A percentile compares a stretch with the other conserved stretches of the same genome.
These are phyloP conservation scores for Rapana venosa DNA, from an alignment of 2,888 invertebrate species.

Conservation along the genomic window DNA sequence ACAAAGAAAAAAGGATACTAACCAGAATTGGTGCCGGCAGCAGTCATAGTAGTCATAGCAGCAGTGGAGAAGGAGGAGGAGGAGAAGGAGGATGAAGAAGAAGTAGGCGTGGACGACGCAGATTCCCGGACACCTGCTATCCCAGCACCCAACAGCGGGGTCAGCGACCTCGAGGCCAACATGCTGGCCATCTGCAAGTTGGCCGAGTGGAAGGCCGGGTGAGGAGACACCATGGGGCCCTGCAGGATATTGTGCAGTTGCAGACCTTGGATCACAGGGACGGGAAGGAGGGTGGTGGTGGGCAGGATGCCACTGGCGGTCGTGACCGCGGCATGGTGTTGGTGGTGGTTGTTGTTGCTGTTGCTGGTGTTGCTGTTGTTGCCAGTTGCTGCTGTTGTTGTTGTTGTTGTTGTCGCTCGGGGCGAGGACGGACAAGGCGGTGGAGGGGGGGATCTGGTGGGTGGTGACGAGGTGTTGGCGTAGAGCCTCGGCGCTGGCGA, in stretches of 20 bases:
- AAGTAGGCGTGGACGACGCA: no score
- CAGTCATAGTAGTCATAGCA: background rate
- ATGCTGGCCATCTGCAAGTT: conserved; percentile 24
- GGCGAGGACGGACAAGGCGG: conserved; percentile 9
- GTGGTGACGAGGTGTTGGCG: background rate
- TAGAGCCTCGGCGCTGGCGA: background rate
- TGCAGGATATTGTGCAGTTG: background rate
- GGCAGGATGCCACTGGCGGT: no score
- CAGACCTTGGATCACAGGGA: background rate
- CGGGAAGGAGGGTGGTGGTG: background rate
- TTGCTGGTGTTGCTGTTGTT: background rate
- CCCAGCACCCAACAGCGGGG: background rate
- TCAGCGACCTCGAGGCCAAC: background rate
- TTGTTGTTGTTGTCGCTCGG: conserved; percentile 47
- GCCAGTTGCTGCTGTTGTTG: background rate
- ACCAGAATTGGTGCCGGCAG: conserved; percentile 8
- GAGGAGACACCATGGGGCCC: background rate
- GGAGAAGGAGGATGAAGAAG: no score
- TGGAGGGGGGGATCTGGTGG: conserved; percentile 33
- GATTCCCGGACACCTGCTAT: background rate
- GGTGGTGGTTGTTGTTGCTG: conserved; percentile 49
- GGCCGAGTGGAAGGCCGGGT: background rate
- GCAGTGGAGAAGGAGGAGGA: no score
- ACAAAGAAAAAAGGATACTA: background rate
- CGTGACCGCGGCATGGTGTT: no score